These are phyloP conservation scores for Saccopteryx leptura DNA, from an alignment of 2,113 vertebrate genomes.

Conservation along the genomic window DNA sequence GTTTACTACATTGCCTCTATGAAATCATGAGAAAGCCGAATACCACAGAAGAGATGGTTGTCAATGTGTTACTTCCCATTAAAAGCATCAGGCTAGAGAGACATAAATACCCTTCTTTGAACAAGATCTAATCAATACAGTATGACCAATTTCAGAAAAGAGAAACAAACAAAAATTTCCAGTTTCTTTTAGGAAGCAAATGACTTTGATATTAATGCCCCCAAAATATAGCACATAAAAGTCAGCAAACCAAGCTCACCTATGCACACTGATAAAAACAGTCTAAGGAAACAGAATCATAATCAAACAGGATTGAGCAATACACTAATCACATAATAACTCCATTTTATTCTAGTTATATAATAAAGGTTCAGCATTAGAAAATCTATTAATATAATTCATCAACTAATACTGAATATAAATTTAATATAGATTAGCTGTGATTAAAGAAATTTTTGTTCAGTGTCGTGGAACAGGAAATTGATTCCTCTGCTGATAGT, in stretches of 20 bases:
- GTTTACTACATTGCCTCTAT: neutral
- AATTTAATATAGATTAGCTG: neutral
- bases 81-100: neutral
- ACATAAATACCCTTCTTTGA: neutral
- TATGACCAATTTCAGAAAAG: neutral
- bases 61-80: neutral
- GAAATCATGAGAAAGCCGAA: neutral
- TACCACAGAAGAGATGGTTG: neutral
- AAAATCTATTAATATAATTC: neutral
- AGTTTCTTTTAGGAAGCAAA: conserved; percentile 21
- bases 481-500: neutral
- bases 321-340: neutral
- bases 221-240: neutral
- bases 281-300: neutral
- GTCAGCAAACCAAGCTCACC: neutral
- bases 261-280: neutral
- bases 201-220: neutral
- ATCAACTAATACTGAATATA: neutral
- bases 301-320: neutral
- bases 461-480: neutral
- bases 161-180: neutral
- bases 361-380: neutral
- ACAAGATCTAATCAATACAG: neutral
- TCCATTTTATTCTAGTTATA: neutral
- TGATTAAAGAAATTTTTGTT: neutral